Evolutionary conservation across 2,888 invertebrate genomes (phyloP).

Genomic region (Tyria jacobaeae): DNA sequence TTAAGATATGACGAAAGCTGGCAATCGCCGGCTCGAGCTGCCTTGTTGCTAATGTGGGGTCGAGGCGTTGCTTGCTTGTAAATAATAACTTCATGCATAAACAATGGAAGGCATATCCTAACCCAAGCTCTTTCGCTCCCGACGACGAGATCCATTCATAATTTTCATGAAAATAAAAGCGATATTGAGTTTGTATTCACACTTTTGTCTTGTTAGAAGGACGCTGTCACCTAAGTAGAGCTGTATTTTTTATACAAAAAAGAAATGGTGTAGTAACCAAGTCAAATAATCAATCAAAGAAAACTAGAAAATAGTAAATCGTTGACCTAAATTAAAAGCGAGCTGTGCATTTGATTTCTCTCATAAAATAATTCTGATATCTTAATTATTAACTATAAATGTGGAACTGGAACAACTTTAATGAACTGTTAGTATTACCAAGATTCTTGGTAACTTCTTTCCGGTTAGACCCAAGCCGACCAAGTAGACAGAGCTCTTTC

Average conservation of each 20-base stretch:
- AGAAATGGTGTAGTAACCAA: no score
- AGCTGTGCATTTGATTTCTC: background rate
- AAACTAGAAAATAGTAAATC: background rate
- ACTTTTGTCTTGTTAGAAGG: slow-evolving; percentile 21
- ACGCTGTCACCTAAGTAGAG: background rate
- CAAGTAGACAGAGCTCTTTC: no score
- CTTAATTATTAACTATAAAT: no score
- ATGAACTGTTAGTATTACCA: no score
- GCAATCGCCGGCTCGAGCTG: slow-evolving; percentile 23
- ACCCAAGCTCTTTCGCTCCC: slow-evolving; percentile 55
- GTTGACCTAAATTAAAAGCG: background rate
- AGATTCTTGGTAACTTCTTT: no score
- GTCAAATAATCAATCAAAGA: background rate
- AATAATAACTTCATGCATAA: slow-evolving; percentile 82
- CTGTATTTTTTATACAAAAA: no score
- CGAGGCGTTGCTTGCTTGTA: slow-evolving; percentile 59
- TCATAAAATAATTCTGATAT: background rate
- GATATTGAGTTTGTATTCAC: slow-evolving; percentile 41
- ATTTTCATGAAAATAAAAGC: slow-evolving; percentile 60
- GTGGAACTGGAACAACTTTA: no score
- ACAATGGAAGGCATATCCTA: slow-evolving; percentile 70
- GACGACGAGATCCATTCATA: slow-evolving; percentile 61
- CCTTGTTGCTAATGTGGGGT: slow-evolving; percentile 32
- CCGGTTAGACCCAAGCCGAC: no score
- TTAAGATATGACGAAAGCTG: slow-evolving; percentile 28